Base-by-base conservation (phyloP, 2,797 vertebrate species). In the Leuciscus waleckii region DNA sequence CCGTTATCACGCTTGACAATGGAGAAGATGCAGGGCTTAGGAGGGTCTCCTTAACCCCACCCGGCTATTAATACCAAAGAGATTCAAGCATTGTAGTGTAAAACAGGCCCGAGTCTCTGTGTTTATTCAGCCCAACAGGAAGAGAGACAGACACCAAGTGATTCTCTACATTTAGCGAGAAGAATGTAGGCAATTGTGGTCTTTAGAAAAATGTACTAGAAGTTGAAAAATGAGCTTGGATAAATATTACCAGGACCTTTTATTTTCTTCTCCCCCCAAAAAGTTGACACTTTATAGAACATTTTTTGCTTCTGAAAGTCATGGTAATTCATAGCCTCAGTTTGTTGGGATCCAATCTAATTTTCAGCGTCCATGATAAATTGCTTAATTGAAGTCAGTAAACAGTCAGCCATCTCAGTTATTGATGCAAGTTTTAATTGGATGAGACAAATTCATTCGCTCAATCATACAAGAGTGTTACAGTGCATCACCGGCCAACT, bases 1-100 rank as follows among this genome's bases (percentile, higher is more conserved):
- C 79, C 82, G 78, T 89, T 90, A 85, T 89, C 82, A 81, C 78
- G 41, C 77, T 77, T 80, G 71, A 90, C 84, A 87, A 79, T 86
- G 65, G 69, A 73, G 79, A 86, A 84, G 78, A 61, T 41, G 32
- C 73, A 75, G 79, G 63, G 69, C 79, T 71, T 68, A 46, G 77
- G 39, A 71, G 54, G 29, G 35, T 49, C 67, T 79, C 16, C 43
- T 67, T 37, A 26, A 65, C 86, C 76, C 80, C 86, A 83, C 80
- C 86, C 86, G 7, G 69, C 76, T 37, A 73, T 51, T 81, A 77
- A 86, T 77, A 90, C 74, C 87, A 87, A 77, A 83, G 84, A 85
- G 49, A 35, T 37, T 17, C 41, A 68, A 76, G 87, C 83, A 89
- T 88, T 83, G 79, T 82, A 86, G 85, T 87, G 68, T 65, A 58